phyloP scores from a whole-genome alignment of 2,888 invertebrate genomes.

The Ochropleura leucogaster region DNA sequence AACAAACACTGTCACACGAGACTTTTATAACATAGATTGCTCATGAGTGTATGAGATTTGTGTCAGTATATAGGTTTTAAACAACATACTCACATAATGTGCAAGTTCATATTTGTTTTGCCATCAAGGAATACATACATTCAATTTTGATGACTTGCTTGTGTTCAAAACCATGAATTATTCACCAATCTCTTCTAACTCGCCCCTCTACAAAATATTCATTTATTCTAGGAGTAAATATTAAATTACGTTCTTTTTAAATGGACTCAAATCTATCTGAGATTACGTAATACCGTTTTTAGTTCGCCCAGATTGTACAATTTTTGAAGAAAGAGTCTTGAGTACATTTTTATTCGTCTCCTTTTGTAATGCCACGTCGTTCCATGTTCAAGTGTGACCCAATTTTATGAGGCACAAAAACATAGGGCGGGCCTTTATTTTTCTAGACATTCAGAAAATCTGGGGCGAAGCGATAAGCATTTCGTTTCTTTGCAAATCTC shows the following conservation, averaged over 20 bases:
- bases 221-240: not conserved
- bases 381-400: slow-evolving; percentile 37
- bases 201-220: not conserved
- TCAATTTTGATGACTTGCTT: too few species aligned
- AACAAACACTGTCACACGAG: too few species aligned
- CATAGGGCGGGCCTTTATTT: slow-evolving; percentile 9
- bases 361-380: slow-evolving; percentile 19
- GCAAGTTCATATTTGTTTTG: not conserved
- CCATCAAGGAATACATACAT: not conserved
- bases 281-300: slow-evolving; percentile 14
- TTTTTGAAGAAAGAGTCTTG: slow-evolving; percentile 21
- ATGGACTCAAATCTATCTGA: slow-evolving; percentile 1
- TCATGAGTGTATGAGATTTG: too few species aligned
- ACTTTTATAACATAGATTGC: too few species aligned
- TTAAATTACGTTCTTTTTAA: not conserved
- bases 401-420: slow-evolving; percentile 33
- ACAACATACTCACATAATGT: not conserved
- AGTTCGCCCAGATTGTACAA: slow-evolving; percentile 32
- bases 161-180: not conserved
- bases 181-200: not conserved
- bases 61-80: not conserved
- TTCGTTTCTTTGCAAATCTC: slow-evolving; percentile 15
- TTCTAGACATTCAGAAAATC: slow-evolving; percentile 27
- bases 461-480: slow-evolving; percentile 1
- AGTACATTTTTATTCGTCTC: slow-evolving; percentile 30